A percentile compares a stretch with the other conserved stretches of the same genome.
Evolutionary conservation across 1,140 invertebrate species (phyloP).

Genomic region (Drosophila sproati): DNA sequence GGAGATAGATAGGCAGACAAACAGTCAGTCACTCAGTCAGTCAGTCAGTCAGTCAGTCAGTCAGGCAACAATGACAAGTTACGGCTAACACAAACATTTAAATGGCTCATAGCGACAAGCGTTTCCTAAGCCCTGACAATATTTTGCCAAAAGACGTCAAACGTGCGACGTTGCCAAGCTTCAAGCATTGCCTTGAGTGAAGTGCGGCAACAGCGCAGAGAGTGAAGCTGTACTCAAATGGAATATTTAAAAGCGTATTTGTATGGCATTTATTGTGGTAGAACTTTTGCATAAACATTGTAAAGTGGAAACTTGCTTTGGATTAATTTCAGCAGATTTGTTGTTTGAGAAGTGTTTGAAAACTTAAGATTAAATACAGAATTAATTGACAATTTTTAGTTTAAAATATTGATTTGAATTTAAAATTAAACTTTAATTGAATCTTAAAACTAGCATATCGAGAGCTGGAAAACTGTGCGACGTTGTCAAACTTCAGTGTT

Average conservation of each 20-base stretch:
- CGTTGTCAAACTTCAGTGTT: constrained; percentile 29
- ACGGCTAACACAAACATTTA: constrained; percentile 40
- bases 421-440: no score
- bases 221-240: no score
- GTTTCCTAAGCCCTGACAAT: constrained; percentile 55
- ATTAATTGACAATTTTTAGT: no score
- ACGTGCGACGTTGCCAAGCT: constrained; percentile 38
- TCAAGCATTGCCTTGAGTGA: constrained; percentile 27
- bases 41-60: not conserved
- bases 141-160: constrained; percentile 38
- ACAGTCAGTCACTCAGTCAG: not conserved
- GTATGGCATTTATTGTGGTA: no score
- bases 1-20: not conserved
- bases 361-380: no score
- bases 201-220: constrained; percentile 42
- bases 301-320: no score
- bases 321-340: no score
- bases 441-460: no score
- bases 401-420: no score
- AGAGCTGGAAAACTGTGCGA: constrained; percentile 7
- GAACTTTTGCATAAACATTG: no score
- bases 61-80: constrained; percentile 43
- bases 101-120: constrained; percentile 10
- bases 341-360: no score
- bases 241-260: no score